Evolutionary conservation across 2,888 invertebrate genomes (phyloP), one percentile per base, ranked within the genome.

Genomic region (Aphidoletes aphidimyza): DNA sequence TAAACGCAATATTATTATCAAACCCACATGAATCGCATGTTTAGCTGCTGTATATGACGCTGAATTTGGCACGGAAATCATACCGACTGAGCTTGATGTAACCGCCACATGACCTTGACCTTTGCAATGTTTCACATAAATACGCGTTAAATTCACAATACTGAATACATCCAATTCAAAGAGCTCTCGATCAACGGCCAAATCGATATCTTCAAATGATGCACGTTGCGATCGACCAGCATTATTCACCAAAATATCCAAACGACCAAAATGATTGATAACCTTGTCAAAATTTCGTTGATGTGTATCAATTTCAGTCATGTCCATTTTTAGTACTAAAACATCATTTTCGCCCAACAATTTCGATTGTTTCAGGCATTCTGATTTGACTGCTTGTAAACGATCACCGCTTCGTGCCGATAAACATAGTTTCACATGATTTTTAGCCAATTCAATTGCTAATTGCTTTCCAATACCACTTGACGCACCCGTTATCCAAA

Each of bases 401-500:
- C 94, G 92, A 36, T 91, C 88, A 87, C 90, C 89, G 85, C 94
- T 91, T 84, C 95, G 91, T 0, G 95, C 94, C 11, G 94, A 92
- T 3, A 96, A 87, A 6, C 93, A 92, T 69, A 96, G 88, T 88
- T 93, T 93, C 1, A 93, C 94, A 8, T 93, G 93, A 87, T 91
- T 90, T 87, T 91, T 91, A 0, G 95, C 94, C 84, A 95, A 89
- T 30, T 92, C 91, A 86, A 94, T 91, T 0, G 95, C 95, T 83
- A 95, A 90, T 86, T 92, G 89, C 89, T 95, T 94, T 1, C 96
- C 96, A 86, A 96, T 96, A 19, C 96, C 96, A 90, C 95, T 94
- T 0, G 96, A 96, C 0, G 96, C 95, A 69, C 96, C 96, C 0
- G 95, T 95, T 86, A 96, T 93, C 94, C 96, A 96, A 0, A 95